These are phyloP conservation scores for Ectropis crepuscularia DNA, from an alignment of 2,888 invertebrate genomes.

Conservation along the genomic window DNA sequence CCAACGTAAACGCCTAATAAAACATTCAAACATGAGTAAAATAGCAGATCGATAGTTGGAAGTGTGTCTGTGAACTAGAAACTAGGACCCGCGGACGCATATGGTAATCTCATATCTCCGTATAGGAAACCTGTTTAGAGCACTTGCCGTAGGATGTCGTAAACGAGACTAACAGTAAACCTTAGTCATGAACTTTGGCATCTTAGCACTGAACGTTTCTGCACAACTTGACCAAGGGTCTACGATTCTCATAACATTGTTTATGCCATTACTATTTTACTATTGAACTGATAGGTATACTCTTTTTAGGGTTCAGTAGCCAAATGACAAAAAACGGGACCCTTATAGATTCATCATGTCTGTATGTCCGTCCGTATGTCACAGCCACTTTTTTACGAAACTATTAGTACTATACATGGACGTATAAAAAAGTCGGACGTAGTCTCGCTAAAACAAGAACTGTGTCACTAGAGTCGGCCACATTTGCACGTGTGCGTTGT, in stretches of 20 bases:
- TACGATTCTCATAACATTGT: neutral
- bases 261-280: too few relatives aligned
- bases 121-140: constrained; percentile 31
- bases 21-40: constrained; percentile 18
- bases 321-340: too few relatives aligned
- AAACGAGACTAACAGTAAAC: constrained; percentile 31
- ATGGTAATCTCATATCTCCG: constrained; percentile 45
- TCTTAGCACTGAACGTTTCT: constrained; percentile 21
- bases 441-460: too few relatives aligned
- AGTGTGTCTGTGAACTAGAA: constrained; percentile 63
- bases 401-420: too few relatives aligned
- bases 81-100: constrained; percentile 45
- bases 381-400: too few relatives aligned
- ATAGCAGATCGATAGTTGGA: constrained; percentile 18
- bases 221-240: neutral
- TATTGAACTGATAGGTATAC: too few relatives aligned
- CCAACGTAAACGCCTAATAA: constrained; percentile 2
- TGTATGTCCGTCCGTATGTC: too few relatives aligned
- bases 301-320: too few relatives aligned
- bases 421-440: too few relatives aligned
- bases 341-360: too few relatives aligned
- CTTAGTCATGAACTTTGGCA: constrained; percentile 48
- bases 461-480: too few relatives aligned
- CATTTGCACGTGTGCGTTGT: too few relatives aligned
- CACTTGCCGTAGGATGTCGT: constrained; percentile 31